A percentile compares a stretch with the other conserved stretches of the same genome.
phyloP scores from a whole-genome alignment of 2,797 vertebrate genomes.

The Hapalemur alaotrensis region DNA sequence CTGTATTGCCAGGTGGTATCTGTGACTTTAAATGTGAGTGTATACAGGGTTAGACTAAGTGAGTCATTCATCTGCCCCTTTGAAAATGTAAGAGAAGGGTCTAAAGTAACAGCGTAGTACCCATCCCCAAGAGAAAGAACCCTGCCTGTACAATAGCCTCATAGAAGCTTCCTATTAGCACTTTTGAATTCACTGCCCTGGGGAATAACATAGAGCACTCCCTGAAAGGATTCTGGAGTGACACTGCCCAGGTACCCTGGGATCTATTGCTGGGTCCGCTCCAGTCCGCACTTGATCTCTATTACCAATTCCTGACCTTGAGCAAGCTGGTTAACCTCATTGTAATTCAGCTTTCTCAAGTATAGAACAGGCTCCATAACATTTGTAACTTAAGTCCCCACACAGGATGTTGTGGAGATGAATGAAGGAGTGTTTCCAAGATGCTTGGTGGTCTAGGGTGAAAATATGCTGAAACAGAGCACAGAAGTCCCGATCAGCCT shows the following conservation, averaged over 20 bases:
- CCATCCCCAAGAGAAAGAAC: background rate
- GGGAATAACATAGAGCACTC: conserved; percentile 32
- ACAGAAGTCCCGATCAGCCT: background rate
- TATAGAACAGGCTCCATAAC: background rate
- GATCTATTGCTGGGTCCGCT: background rate
- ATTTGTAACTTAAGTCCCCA: conserved; percentile 42
- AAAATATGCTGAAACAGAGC: background rate
- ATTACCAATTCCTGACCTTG: conserved; percentile 25
- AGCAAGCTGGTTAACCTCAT: conserved; percentile 24
- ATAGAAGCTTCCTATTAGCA: conserved; percentile 15
- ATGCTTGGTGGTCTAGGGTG: background rate
- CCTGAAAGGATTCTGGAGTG: conserved; percentile 37
- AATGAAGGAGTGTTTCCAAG: conserved; percentile 8
- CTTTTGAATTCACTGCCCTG: background rate
- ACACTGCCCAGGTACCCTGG: conserved; percentile 3
- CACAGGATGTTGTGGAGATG: background rate
- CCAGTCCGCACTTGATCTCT: conserved; percentile 31
- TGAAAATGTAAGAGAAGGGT: conserved; percentile 51
- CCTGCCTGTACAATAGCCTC: conserved; percentile 3
- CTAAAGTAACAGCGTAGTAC: conserved; percentile 14
- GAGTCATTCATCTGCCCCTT: conserved; percentile 36
- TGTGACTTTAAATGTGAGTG: conserved; percentile 36
- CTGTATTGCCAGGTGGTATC: background rate
- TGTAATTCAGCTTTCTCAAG: conserved; percentile 25
- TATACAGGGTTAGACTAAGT: conserved; percentile 30